Conservation (phyloP, 2,888 invertebrate species). For the Tromatobia lineatoria region DNA sequence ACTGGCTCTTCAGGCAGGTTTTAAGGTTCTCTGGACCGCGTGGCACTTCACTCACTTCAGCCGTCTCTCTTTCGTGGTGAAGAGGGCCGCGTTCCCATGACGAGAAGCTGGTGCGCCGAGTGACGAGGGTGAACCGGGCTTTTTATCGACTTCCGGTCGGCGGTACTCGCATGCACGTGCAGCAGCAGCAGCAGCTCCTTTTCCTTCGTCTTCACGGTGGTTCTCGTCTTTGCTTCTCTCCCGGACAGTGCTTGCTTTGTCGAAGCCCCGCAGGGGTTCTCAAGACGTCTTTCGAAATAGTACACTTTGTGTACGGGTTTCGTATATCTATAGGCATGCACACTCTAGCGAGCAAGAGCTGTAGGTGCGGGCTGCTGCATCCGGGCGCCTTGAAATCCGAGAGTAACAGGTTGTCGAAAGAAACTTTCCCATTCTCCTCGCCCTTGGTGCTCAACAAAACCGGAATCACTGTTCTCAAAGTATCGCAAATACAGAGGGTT, state of each 20-base stretch:
- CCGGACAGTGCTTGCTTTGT: constrained; percentile 80
- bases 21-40: constrained; percentile 77
- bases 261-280: constrained; percentile 79
- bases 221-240: constrained; percentile 34
- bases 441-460: neutral
- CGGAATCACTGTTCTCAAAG: neutral
- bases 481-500: neutral
- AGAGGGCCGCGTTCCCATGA: constrained; percentile 83
- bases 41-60: constrained; percentile 52
- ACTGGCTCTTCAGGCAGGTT: constrained; percentile 77
- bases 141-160: constrained; percentile 86
- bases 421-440: constrained; percentile 47
- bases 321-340: neutral
- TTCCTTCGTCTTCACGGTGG: constrained; percentile 47
- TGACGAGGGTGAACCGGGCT: constrained; percentile 85
- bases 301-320: constrained; percentile 6
- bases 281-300: constrained; percentile 67
- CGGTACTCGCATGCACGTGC: constrained; percentile 84
- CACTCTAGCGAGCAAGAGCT: constrained; percentile 7
- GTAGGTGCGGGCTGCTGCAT: constrained; percentile 31
- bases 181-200: constrained; percentile 15
- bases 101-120: constrained; percentile 82
- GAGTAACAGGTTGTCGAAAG: constrained; percentile 72
- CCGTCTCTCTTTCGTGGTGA: constrained; percentile 44
- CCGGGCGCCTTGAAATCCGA: constrained; percentile 51